phyloP scores from a whole-genome alignment of 2,888 invertebrate species.

The Cylindroiulus punctatus region DNA sequence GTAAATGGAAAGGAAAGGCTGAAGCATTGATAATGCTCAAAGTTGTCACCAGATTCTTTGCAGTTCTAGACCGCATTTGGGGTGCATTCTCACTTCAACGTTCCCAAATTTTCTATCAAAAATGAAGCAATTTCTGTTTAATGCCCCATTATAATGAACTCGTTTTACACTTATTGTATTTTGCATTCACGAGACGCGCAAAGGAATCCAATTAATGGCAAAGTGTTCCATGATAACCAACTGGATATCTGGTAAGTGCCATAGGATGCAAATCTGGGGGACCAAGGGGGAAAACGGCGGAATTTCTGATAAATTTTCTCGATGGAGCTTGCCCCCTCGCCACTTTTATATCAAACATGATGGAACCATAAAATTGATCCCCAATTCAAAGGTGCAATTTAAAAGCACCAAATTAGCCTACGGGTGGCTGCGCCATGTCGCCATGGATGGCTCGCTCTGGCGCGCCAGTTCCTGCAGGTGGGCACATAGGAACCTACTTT shows the following conservation, averaged over 20 bases:
- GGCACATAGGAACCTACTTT: neutral
- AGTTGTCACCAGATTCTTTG: too few species aligned
- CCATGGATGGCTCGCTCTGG: conserved; percentile 32
- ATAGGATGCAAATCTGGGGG: neutral
- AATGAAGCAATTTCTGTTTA: neutral
- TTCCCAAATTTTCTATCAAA: neutral
- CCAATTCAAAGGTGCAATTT: conserved; percentile 35
- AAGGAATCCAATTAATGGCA: neutral
- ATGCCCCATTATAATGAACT: conserved; percentile 8
- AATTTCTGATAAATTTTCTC: neutral
- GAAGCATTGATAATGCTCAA: too few species aligned
- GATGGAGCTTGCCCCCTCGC: neutral
- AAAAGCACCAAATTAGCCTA: conserved; percentile 39
- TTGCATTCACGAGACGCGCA: neutral
- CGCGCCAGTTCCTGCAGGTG: neutral
- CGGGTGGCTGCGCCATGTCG: conserved; percentile 40
- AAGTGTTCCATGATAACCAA: neutral
- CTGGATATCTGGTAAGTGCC: neutral
- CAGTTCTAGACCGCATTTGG: neutral
- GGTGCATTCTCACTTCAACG: neutral
- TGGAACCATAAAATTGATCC: conserved; percentile 39
- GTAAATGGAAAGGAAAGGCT: too few species aligned
- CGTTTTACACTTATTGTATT: neutral
- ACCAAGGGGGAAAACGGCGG: neutral
- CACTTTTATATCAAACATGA: conserved; percentile 38